A percentile compares a stretch with the other conserved stretches of the same genome.
Evolutionary conservation across 2,888 invertebrate genomes (phyloP).

Genomic region (Aphrophora alni): DNA sequence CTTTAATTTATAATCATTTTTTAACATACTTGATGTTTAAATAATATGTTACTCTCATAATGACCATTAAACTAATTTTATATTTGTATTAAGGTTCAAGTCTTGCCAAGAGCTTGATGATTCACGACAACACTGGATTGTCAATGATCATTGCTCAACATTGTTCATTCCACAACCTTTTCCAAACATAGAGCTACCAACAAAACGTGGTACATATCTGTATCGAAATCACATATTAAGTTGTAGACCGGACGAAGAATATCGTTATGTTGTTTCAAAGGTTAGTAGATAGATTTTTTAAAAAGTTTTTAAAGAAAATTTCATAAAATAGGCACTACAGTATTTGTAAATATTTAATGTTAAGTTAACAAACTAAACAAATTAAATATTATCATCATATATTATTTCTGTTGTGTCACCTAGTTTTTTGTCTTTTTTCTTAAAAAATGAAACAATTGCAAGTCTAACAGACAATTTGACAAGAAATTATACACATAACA

Average conservation of each 20-base stretch:
- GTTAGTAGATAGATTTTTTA: not conserved
- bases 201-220: not conserved
- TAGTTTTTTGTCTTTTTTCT: too few species aligned
- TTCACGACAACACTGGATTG: not conserved
- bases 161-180: not conserved
- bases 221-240: not conserved
- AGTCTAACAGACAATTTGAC: too few species aligned
- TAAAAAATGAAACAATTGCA: too few species aligned
- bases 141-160: not conserved
- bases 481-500: too few species aligned
- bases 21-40: too few species aligned
- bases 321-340: not conserved
- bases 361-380: too few species aligned
- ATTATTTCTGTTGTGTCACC: too few species aligned
- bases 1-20: too few species aligned
- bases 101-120: not conserved
- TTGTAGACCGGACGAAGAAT: not conserved
- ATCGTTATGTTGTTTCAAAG: not conserved
- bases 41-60: too few species aligned
- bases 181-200: not conserved
- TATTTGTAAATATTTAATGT: too few species aligned
- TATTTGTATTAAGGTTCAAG: not conserved
- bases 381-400: too few species aligned
- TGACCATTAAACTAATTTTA: not conserved
- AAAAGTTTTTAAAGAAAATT: not conserved